These are phyloP conservation scores for Athripsodes cinereus DNA, from an alignment of 2,888 invertebrate species.

Conservation along the genomic window DNA sequence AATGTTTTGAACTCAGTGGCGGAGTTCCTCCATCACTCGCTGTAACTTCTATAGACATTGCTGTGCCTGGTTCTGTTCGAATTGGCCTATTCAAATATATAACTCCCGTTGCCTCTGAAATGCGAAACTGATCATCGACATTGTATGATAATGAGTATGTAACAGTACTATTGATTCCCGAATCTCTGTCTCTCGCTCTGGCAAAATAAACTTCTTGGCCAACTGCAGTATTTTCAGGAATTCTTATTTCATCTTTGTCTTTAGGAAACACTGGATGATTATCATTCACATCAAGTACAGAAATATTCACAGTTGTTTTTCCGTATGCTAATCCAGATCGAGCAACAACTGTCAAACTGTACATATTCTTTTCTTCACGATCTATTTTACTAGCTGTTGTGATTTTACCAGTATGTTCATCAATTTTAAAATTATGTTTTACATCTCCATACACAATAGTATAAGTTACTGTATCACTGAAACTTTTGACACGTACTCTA, in stretches of 20 bases:
- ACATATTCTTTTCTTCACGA: slow-evolving; percentile 71
- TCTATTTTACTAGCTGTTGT: slow-evolving; percentile 75
- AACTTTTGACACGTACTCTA: slow-evolving; percentile 56
- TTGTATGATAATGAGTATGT: slow-evolving; percentile 77
- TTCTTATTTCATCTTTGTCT: slow-evolving; percentile 70
- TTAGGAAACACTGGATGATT: slow-evolving; percentile 79
- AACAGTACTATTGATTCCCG: slow-evolving; percentile 81
- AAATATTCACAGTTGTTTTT: slow-evolving; percentile 72
- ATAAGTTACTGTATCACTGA: slow-evolving; percentile 64
- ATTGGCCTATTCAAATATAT: slow-evolving; percentile 81
- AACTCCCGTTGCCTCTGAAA: slow-evolving; percentile 82
- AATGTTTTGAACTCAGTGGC: slow-evolving; percentile 67
- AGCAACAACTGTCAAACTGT: slow-evolving; percentile 76
- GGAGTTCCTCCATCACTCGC: slow-evolving; percentile 81
- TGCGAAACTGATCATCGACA: slow-evolving; percentile 74
- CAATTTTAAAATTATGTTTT: slow-evolving; percentile 70
- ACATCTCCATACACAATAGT: slow-evolving; percentile 77
- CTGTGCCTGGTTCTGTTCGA: slow-evolving; percentile 64
- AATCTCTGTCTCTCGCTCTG: slow-evolving; percentile 80
- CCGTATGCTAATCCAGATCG: slow-evolving; percentile 70
- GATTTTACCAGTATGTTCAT: slow-evolving; percentile 72
- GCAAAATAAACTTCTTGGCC: slow-evolving; percentile 90
- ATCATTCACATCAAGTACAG: slow-evolving; percentile 84
- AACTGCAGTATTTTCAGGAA: slow-evolving; percentile 87
- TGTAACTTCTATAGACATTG: slow-evolving; percentile 69